Evolutionary conservation across 2,888 invertebrate species (phyloP).

Genomic region (Sepioteuthis lessoniana): DNA sequence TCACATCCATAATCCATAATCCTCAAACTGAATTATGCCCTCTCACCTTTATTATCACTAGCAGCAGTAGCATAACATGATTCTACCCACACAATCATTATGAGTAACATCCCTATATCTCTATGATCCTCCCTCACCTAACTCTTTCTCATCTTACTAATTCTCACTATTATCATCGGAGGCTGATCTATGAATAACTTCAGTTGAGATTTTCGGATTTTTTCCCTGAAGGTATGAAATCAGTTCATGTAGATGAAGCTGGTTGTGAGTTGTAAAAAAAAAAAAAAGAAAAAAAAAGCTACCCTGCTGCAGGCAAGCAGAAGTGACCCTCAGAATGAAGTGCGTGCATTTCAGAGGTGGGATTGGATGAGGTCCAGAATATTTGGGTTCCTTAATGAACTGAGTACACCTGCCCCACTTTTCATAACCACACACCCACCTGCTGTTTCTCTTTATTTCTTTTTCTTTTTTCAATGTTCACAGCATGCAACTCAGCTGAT

Average conservation of each 20-base stretch:
- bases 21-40: too few species aligned
- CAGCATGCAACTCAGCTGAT: background rate
- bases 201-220: background rate
- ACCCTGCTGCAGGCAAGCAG: background rate
- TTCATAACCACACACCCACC: background rate
- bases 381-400: background rate
- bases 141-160: background rate
- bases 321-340: background rate
- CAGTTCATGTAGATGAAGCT: background rate
- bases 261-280: background rate
- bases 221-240: background rate
- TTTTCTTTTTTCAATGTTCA: background rate
- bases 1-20: background rate
- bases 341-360: background rate
- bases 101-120: background rate
- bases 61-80: too few species aligned
- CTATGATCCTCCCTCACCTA: background rate
- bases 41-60: too few species aligned
- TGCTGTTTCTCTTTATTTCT: background rate
- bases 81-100: background rate
- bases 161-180: background rate
- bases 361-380: background rate
- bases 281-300: too few species aligned
- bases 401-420: background rate
- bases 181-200: background rate